Evolutionary conservation across 1,140 invertebrate species (phyloP).

Genomic region (Drosophila azteca): DNA sequence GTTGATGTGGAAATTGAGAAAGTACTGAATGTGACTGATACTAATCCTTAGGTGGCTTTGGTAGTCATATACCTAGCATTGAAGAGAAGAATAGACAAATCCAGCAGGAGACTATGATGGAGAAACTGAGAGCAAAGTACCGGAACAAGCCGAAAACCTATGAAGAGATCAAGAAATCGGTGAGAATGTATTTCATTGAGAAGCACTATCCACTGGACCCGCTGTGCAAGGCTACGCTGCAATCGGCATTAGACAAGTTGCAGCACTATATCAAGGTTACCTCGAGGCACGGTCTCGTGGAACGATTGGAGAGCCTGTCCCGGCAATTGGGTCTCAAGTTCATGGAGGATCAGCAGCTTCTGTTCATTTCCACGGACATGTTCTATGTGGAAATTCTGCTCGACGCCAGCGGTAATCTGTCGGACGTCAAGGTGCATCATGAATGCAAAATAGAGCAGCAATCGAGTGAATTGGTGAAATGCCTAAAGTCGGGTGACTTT

Average conservation of each 20-base stretch:
- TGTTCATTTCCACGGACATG: conserved; percentile 98
- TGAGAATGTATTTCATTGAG: conserved; percentile 93
- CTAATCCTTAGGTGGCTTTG: conserved; percentile 22
- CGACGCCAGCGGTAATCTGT: conserved; percentile 91
- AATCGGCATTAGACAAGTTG: conserved; percentile 95
- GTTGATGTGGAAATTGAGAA: neutral
- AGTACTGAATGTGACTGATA: too few relatives aligned
- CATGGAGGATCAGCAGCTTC: conserved; percentile 79
- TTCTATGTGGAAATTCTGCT: conserved; percentile 96
- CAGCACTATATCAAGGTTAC: conserved; percentile 97
- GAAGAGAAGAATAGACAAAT: conserved; percentile 71
- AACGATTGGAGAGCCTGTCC: conserved; percentile 94
- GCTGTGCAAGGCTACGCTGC: conserved; percentile 92
- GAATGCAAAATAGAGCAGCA: conserved; percentile 85
- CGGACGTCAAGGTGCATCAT: conserved; percentile 91
- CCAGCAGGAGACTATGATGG: conserved; percentile 70
- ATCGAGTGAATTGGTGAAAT: conserved; percentile 89
- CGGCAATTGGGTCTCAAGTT: conserved; percentile 90
- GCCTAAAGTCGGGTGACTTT: conserved; percentile 92
- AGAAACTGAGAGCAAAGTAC: conserved; percentile 64
- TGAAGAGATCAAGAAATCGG: conserved; percentile 92
- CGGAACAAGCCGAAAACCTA: conserved; percentile 88
- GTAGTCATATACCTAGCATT: conserved; percentile 46
- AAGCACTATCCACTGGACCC: conserved; percentile 92
- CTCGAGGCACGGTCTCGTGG: conserved; percentile 94